Percentiles rank a stretch among this genome's conserved stretches.
phyloP scores from a whole-genome alignment of 2,113 vertebrate species.

The Phrynocephalus versicolor region DNA sequence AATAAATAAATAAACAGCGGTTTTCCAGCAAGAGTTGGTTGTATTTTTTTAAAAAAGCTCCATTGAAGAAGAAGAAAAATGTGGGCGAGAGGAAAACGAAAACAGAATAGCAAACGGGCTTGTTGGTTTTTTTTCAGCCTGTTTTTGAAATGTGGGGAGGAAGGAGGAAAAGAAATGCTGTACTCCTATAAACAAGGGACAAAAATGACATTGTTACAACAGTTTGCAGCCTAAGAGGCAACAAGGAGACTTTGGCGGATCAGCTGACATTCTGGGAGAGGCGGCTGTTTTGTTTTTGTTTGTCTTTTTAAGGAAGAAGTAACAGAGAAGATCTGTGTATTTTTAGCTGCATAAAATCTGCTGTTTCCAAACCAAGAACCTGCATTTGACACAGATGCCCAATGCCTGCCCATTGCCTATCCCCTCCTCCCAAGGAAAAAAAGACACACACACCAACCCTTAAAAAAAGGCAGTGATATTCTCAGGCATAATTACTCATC shows the following conservation, averaged over 20 bases:
- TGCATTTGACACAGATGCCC: neutral
- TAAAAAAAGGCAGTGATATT: neutral
- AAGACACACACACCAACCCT: neutral
- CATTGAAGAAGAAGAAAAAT: neutral
- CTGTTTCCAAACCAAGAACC: conserved; percentile 14
- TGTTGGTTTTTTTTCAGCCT: conserved; percentile 5
- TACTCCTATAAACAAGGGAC: neutral
- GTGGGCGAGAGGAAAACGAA: neutral
- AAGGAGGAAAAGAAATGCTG: neutral
- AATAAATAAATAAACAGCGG: neutral
- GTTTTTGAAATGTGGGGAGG: neutral
- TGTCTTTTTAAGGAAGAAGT: neutral
- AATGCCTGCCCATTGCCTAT: no score
- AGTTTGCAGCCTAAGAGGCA: neutral
- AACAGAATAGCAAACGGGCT: conserved; percentile 27
- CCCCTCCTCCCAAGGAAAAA: neutral
- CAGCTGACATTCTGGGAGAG: conserved; percentile 11
- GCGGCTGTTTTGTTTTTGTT: neutral
- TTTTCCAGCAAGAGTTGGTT: neutral
- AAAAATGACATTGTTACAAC: conserved; percentile 22
- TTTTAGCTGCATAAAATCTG: neutral
- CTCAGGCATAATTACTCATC: neutral
- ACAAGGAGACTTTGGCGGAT: conserved; percentile 13
- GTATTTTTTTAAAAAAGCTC: neutral
- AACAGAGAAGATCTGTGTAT: neutral